Percentiles rank a stretch among this genome's conserved stretches.
These are phyloP conservation scores for Hermaeophaga mercurialis DNA, from an alignment of 2,888 invertebrate genomes.

Conservation along the genomic window DNA sequence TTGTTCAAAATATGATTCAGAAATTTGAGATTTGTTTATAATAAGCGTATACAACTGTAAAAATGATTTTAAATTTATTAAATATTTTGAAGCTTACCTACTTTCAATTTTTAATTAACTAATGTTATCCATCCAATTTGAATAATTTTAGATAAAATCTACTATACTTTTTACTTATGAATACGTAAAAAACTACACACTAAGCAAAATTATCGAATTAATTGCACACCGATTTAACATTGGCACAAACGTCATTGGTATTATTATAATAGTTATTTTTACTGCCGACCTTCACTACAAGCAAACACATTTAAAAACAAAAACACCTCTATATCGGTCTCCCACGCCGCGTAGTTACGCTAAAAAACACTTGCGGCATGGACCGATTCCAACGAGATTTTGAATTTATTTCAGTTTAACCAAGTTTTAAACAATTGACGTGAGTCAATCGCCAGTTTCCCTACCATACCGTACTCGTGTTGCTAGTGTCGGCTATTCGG, in stretches of 20 bases:
- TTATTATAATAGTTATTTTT: constrained; percentile 21
- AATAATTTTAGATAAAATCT: neutral
- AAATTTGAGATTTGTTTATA: too few species aligned
- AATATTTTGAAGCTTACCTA: too few species aligned
- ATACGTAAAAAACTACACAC: neutral
- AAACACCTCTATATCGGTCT: constrained; percentile 10
- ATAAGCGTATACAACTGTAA: too few species aligned
- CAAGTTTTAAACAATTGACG: neutral
- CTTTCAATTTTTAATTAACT: neutral
- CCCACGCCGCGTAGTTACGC: constrained; percentile 1
- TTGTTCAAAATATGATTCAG: too few species aligned
- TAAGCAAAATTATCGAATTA: neutral
- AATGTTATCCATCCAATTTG: neutral
- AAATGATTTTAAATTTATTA: too few species aligned
- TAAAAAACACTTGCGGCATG: neutral
- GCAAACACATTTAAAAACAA: constrained; percentile 7
- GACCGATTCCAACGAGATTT: neutral
- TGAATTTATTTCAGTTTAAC: constrained; percentile 9
- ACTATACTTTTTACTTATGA: neutral
- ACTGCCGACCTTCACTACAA: constrained; percentile 10
- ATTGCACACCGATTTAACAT: neutral
- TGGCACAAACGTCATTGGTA: constrained; percentile 7
- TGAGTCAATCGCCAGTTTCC: constrained; percentile 2
- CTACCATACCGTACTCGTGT: neutral
- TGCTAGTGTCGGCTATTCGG: neutral